Conservation (phyloP, 2,113 vertebrate species). For the Dermatemys mawii region DNA sequence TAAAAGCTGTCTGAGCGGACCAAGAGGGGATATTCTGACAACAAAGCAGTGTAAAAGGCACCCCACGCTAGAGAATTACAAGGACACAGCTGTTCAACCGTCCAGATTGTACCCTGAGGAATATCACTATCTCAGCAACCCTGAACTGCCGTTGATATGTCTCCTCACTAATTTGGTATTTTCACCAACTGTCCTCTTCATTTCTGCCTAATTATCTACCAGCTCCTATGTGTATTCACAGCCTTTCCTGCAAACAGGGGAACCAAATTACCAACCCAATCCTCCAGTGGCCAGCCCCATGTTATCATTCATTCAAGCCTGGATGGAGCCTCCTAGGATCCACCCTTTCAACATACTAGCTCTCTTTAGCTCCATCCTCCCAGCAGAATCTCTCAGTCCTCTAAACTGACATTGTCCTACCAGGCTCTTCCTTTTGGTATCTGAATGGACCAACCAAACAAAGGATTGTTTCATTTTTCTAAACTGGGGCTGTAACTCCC, state of each 20-base stretch:
- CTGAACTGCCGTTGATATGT: background rate
- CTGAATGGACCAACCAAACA: background rate
- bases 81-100: too few relatives aligned
- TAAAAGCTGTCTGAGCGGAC: too few relatives aligned
- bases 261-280: background rate
- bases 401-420: background rate
- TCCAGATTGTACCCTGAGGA: too few relatives aligned
- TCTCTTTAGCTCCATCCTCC: background rate
- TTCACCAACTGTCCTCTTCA: background rate
- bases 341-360: background rate
- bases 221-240: background rate
- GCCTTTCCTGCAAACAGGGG: background rate
- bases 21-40: too few relatives aligned
- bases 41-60: too few relatives aligned
- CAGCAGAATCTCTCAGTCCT: background rate
- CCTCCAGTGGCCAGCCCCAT: background rate
- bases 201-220: background rate
- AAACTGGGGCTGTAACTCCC: background rate
- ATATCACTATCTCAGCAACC: background rate
- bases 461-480: background rate
- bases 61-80: too few relatives aligned
- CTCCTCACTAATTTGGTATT: background rate
- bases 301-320: background rate
- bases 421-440: background rate
- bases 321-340: background rate